Conservation (phyloP, 2,113 vertebrate genomes). For the Typhlomys cinereus region DNA sequence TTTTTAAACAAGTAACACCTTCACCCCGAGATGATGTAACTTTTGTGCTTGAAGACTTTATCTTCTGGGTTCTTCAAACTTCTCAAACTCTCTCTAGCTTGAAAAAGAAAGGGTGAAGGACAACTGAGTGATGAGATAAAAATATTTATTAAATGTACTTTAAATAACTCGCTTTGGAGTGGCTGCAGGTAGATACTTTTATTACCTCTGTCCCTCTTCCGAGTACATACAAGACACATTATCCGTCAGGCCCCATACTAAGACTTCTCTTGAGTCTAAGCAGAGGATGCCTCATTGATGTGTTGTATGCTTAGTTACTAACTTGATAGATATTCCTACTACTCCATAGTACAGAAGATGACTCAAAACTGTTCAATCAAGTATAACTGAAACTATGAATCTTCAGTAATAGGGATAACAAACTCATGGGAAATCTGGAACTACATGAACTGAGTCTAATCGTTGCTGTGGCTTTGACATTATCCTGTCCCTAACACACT, state of each 20-base stretch:
- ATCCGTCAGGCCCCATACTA: not conserved
- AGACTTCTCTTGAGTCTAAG: not conserved
- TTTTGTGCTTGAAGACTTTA: conserved; percentile 6
- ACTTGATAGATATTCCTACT: not conserved
- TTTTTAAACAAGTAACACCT: not conserved
- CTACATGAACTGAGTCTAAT: not conserved
- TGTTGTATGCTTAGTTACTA: not conserved
- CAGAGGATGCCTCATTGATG: not conserved
- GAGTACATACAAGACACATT: not conserved
- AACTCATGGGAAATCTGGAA: not conserved
- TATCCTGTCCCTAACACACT: not conserved
- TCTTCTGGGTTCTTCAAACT: not conserved
- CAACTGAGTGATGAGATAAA: not conserved
- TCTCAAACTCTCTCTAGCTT: conserved; percentile 22
- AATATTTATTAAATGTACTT: conserved; percentile 1
- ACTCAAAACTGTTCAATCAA: not conserved
- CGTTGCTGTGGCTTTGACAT: not conserved
- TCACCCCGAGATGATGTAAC: not conserved
- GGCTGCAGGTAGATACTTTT: not conserved
- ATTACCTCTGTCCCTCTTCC: not conserved
- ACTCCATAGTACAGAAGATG: not conserved
- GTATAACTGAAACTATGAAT: not conserved
- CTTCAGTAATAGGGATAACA: not conserved
- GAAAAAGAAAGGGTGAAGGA: not conserved
- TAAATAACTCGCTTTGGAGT: conserved; percentile 23